These are phyloP conservation scores for Palloptera scutellata DNA, from an alignment of 2,888 invertebrate genomes.

Conservation along the genomic window DNA sequence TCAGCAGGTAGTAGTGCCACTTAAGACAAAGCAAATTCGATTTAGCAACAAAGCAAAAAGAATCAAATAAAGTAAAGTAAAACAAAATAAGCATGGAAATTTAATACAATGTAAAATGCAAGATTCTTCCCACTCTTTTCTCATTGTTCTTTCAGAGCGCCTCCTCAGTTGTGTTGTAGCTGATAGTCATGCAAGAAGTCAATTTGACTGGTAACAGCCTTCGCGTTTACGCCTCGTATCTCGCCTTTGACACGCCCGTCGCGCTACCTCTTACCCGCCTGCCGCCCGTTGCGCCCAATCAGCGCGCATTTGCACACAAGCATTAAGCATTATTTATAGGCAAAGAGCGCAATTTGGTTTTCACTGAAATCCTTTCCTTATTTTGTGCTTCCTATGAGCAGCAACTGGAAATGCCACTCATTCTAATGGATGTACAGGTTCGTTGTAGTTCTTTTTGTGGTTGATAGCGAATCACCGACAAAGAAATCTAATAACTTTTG, in stretches of 20 bases:
- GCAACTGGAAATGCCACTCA: neutral
- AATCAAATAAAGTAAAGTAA: too few relatives aligned
- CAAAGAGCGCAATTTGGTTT: slow-evolving; percentile 10
- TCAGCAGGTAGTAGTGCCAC: slow-evolving; percentile 14
- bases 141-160: too few relatives aligned
- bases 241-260: neutral
- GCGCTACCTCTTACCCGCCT: neutral
- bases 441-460: too few relatives aligned
- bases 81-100: neutral
- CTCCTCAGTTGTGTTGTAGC: neutral
- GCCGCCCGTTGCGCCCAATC: neutral
- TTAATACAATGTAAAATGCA: slow-evolving; percentile 12
- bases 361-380: slow-evolving; percentile 11
- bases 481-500: too few relatives aligned
- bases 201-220: neutral
- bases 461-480: too few relatives aligned
- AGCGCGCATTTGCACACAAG: too few relatives aligned
- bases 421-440: too few relatives aligned
- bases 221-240: neutral
- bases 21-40: slow-evolving; percentile 24
- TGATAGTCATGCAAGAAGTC: neutral
- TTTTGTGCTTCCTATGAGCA: neutral
- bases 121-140: neutral
- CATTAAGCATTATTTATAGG: slow-evolving; percentile 23
- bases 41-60: slow-evolving; percentile 10